Evolutionary conservation across 2,113 vertebrate species (phyloP).

Genomic region (Ictalurus furcatus): DNA sequence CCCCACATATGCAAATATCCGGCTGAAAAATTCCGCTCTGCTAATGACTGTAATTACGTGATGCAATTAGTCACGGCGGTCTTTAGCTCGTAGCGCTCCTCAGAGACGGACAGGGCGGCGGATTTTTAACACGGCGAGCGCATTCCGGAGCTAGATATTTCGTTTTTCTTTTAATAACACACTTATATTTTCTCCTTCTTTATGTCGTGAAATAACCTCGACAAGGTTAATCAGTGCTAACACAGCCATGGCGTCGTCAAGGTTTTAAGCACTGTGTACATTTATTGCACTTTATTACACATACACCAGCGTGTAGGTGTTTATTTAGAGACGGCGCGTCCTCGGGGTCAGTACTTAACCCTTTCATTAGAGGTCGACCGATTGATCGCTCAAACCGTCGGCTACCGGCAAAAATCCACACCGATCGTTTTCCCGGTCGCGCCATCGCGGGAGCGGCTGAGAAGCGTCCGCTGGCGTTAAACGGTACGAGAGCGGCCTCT

Average conservation of each 20-base stretch:
- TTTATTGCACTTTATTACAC: background rate
- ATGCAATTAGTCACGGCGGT: constrained; percentile 54
- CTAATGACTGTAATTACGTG: constrained; percentile 62
- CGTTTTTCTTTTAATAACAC: background rate
- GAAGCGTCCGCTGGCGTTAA: no score
- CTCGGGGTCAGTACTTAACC: background rate
- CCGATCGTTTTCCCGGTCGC: no score
- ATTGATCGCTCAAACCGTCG: no score
- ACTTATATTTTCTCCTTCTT: background rate
- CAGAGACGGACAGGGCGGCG: constrained; percentile 35
- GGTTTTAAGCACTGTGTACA: background rate
- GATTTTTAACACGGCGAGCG: constrained; percentile 22
- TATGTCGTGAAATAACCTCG: background rate
- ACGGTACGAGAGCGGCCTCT: no score
- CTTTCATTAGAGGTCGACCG: background rate
- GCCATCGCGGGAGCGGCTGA: no score
- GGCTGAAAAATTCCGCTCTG: constrained; percentile 46
- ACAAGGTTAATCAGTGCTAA: background rate
- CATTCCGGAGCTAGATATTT: background rate
- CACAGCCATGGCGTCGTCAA: background rate
- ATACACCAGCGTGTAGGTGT: background rate
- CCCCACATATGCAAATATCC: background rate
- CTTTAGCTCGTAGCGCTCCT: constrained; percentile 48
- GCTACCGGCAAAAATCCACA: no score
- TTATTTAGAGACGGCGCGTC: background rate